Conservation (phyloP, 1,140 invertebrate species). For the Drosophila burlai region DNA sequence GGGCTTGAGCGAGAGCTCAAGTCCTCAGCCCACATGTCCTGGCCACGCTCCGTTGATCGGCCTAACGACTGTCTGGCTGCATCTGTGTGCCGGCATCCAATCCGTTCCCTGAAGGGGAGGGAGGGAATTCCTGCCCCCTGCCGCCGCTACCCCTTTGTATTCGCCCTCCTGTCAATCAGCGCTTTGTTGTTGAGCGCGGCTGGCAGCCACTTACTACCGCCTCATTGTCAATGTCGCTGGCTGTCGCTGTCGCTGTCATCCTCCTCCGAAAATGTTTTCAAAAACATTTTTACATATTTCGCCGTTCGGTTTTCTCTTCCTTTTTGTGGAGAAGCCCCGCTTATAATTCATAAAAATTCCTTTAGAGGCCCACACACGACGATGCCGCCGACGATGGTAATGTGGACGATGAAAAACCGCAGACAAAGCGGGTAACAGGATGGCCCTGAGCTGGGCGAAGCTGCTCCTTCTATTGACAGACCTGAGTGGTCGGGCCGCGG, state of each 20-base stretch:
- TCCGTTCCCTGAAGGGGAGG: not conserved
- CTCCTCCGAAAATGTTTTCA: conserved; percentile 50
- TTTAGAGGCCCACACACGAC: conserved; percentile 61
- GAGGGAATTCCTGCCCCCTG: not conserved
- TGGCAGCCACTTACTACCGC: conserved; percentile 77
- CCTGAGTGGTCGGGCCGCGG: conserved; percentile 13
- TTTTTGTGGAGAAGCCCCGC: conserved; percentile 40
- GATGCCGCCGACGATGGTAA: conserved; percentile 27
- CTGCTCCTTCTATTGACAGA: conserved; percentile 46
- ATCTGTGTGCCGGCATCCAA: conserved; percentile 23
- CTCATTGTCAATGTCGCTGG: conserved; percentile 77
- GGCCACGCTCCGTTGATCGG: conserved; percentile 69
- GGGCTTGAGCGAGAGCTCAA: conserved; percentile 35
- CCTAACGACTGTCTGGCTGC: conserved; percentile 66
- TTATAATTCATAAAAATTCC: conserved; percentile 81
- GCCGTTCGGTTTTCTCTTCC: conserved; percentile 9
- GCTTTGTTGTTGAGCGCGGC: conserved; percentile 68
- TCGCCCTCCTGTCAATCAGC: conserved; percentile 75
- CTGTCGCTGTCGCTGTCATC: conserved; percentile 66
- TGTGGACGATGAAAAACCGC: conserved; percentile 62
- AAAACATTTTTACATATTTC: conserved; percentile 76
- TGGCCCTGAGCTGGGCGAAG: conserved; percentile 25
- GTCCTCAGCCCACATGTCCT: conserved; percentile 64
- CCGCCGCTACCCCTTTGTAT: conserved; percentile 8
- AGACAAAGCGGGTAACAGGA: conserved; percentile 72